Percentiles rank a stretch among this genome's conserved stretches.
These are phyloP conservation scores for Scarus forsteni DNA, from an alignment of 2,797 vertebrate species.

Conservation along the genomic window DNA sequence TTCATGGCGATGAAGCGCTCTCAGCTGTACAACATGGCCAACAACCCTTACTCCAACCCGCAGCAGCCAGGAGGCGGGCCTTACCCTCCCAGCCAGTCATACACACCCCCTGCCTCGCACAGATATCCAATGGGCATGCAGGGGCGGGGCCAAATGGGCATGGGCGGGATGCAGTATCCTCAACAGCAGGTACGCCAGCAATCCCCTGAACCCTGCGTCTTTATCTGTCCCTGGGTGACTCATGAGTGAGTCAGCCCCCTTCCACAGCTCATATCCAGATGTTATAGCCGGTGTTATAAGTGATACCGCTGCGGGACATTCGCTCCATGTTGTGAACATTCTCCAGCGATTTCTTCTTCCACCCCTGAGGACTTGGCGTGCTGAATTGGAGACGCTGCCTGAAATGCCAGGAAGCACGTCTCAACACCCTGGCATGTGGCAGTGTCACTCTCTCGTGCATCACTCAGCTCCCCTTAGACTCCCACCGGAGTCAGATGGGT, in stretches of 20 bases:
- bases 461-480: constrained; percentile 52
- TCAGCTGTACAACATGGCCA: constrained; percentile 91
- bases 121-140: constrained; percentile 93
- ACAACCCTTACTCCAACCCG: constrained; percentile 88
- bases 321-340: constrained; percentile 47
- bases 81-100: constrained; percentile 89
- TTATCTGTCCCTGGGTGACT: background rate
- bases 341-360: constrained; percentile 35
- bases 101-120: constrained; percentile 90
- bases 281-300: constrained; percentile 37
- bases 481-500: constrained; percentile 35
- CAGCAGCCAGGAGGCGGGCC: constrained; percentile 85
- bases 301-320: constrained; percentile 52
- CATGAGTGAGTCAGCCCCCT: constrained; percentile 1
- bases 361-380: constrained; percentile 53
- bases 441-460: constrained; percentile 67
- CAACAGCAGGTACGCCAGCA: constrained; percentile 90
- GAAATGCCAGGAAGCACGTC: constrained; percentile 64
- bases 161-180: constrained; percentile 92
- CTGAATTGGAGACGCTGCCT: constrained; percentile 67
- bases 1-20: constrained; percentile 97
- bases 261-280: constrained; percentile 24
- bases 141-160: constrained; percentile 88
- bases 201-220: background rate
- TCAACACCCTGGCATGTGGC: constrained; percentile 61